phyloP scores from a whole-genome alignment of 2,888 invertebrate genomes.

The Dromius quadrimaculatus region DNA sequence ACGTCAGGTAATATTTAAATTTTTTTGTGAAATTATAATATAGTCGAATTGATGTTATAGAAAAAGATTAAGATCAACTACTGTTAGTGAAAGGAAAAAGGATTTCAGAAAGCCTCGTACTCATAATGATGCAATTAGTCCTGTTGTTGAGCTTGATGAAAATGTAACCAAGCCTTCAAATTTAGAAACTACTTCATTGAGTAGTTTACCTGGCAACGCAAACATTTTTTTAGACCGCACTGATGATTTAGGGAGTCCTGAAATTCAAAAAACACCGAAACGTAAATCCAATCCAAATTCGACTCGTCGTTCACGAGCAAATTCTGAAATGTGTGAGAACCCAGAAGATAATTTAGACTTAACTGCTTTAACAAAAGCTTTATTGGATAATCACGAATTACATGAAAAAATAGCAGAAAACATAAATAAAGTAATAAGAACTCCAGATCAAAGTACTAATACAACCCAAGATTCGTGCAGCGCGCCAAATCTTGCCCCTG shows the following conservation, averaged over 20 bases:
- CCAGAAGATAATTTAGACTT: conserved; percentile 50
- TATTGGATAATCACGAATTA: conserved; percentile 68
- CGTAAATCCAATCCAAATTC: conserved; percentile 25
- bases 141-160: conserved; percentile 15
- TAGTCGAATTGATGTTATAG: conserved; percentile 16
- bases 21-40: neutral
- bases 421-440: conserved; percentile 67
- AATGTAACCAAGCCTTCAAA: neutral
- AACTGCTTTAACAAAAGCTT: conserved; percentile 64
- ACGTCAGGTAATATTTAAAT: conserved; percentile 34
- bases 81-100: conserved; percentile 22
- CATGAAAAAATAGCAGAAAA: conserved; percentile 70
- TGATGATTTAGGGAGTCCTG: conserved; percentile 1
- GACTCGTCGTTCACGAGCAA: conserved; percentile 40
- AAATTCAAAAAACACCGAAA: conserved; percentile 42
- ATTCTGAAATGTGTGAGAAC: conserved; percentile 47
- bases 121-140: conserved; percentile 18
- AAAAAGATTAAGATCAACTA: conserved; percentile 32
- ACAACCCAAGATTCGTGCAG: conserved; percentile 1
- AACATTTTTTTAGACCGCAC: conserved; percentile 7
- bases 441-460: conserved; percentile 53
- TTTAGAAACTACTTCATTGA: conserved; percentile 55
- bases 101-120: conserved; percentile 20
- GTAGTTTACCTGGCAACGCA: conserved; percentile 56
- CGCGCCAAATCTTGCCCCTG: conserved; percentile 14